Conservation (phyloP, 2,113 vertebrate genomes). For the Nibea albiflora region DNA sequence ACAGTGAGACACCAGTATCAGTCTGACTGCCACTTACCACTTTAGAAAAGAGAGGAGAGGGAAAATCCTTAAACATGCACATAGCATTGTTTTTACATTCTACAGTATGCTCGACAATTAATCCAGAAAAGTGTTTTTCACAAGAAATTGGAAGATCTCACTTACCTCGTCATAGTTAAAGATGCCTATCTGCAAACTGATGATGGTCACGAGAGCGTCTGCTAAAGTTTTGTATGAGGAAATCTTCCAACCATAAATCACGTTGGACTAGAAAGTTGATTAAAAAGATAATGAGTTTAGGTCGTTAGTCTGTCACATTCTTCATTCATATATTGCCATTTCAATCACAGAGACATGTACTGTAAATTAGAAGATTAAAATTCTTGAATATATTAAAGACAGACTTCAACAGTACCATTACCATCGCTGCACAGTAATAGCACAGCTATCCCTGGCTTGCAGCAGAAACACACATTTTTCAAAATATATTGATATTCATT, state of each 20-base stretch:
- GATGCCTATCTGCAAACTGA: conserved; percentile 92
- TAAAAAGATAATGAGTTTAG: background rate
- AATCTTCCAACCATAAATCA: conserved; percentile 93
- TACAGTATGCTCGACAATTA: background rate
- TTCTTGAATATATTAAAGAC: background rate
- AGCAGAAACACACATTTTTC: too few relatives aligned
- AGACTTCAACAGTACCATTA: background rate
- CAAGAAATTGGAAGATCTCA: background rate
- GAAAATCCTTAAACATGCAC: background rate
- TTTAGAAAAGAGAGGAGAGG: background rate
- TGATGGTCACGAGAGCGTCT: conserved; percentile 87
- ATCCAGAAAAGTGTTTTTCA: background rate
- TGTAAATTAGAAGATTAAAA: background rate
- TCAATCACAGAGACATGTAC: background rate
- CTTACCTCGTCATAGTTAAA: conserved; percentile 94
- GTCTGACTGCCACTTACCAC: background rate
- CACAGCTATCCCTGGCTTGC: too few relatives aligned
- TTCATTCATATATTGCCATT: background rate
- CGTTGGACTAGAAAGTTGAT: conserved; percentile 83
- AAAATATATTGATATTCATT: too few relatives aligned
- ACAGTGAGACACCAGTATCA: background rate
- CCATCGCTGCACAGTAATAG: background rate
- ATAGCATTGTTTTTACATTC: background rate
- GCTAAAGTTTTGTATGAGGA: conserved; percentile 89
- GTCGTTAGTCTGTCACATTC: background rate